Percentiles rank a stretch among this genome's conserved stretches.
phyloP scores from a whole-genome alignment of 2,888 invertebrate genomes.

The Andrena flavipes region DNA sequence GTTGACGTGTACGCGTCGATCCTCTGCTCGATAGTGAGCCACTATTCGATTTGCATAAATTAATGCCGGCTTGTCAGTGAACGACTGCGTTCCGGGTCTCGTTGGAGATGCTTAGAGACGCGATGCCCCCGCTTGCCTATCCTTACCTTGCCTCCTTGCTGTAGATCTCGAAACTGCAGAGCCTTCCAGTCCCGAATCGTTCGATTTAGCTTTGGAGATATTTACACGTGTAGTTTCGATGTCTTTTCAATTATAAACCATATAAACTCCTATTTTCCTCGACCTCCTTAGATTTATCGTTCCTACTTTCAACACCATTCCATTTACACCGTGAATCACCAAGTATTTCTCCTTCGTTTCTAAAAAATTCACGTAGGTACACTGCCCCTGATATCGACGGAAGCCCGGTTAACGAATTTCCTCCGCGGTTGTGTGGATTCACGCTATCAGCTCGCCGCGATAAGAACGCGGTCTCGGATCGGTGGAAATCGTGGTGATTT shows the following conservation, averaged over 20 bases:
- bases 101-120: constrained; percentile 5
- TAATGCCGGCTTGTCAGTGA: constrained; percentile 51
- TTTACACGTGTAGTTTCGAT: too few species aligned
- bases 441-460: constrained; percentile 34
- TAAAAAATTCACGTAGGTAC: neutral
- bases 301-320: too few species aligned
- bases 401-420: neutral
- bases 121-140: neutral
- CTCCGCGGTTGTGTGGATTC: constrained; percentile 27
- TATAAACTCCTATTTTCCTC: too few species aligned
- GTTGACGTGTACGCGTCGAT: constrained; percentile 58
- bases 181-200: too few species aligned
- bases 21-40: constrained; percentile 62
- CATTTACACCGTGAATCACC: neutral
- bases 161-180: neutral
- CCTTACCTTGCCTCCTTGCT: neutral
- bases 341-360: neutral
- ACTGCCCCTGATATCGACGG: neutral
- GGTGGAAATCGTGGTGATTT: constrained; percentile 46
- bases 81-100: constrained; percentile 20
- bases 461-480: constrained; percentile 36
- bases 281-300: too few species aligned
- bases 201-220: too few species aligned
- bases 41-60: constrained; percentile 77
- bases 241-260: too few species aligned